Conservation (phyloP, 2,888 invertebrate species). For the Ditula angustiorana region DNA sequence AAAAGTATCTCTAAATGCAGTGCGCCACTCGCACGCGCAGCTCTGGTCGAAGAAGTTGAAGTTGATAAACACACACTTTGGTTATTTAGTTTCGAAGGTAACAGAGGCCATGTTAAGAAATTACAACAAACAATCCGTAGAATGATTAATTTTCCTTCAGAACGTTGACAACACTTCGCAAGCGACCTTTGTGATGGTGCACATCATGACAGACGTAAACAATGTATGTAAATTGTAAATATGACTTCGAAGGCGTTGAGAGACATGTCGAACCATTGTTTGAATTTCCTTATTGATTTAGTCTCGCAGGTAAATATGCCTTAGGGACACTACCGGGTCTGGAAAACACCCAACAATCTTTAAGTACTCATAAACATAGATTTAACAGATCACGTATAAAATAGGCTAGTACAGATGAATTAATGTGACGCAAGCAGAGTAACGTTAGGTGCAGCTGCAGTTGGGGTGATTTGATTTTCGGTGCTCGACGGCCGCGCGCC, state of each 20-base stretch:
- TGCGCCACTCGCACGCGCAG: no score
- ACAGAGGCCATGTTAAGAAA: no score
- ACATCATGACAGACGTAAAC: background rate
- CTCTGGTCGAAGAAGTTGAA: no score
- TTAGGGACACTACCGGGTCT: background rate
- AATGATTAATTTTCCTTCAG: background rate
- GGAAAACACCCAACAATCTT: background rate
- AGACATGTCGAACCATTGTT: conserved; percentile 5
- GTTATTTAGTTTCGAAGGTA: no score
- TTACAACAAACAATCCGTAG: no score
- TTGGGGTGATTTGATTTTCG: no score
- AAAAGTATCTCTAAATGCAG: no score
- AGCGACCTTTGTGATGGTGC: background rate
- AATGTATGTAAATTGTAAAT: conserved; percentile 11
- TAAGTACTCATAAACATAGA: background rate
- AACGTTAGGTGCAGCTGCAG: no score
- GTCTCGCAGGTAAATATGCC: conserved; percentile 2
- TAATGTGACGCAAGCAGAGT: no score
- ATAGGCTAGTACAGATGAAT: no score
- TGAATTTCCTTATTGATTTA: conserved; percentile 28
- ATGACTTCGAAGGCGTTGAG: conserved; percentile 6
- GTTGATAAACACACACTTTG: no score
- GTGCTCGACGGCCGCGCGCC: no score
- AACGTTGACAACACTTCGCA: background rate
- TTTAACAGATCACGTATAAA: background rate